Evolutionary conservation across 2,888 invertebrate species (phyloP).

Genomic region (Rugalucina vietnamica): DNA sequence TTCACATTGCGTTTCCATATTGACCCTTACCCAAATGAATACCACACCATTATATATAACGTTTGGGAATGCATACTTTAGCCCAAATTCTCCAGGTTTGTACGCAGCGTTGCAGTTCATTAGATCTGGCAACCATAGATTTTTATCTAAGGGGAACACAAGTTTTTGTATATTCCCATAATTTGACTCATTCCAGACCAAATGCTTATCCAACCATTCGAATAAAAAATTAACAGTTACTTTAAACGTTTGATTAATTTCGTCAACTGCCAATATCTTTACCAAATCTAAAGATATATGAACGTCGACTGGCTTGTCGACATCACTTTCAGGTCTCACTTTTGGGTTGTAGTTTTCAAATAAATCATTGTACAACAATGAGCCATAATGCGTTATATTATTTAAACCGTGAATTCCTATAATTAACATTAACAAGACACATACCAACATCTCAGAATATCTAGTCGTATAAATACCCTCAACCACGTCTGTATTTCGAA

Average conservation of each 20-base stretch:
- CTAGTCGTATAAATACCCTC: too few species aligned
- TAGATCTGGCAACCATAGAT: constrained; percentile 46
- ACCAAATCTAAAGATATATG: constrained; percentile 15
- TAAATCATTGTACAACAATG: neutral
- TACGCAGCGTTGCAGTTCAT: constrained; percentile 35
- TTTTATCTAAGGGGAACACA: constrained; percentile 26
- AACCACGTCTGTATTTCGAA: too few species aligned
- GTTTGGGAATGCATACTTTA: constrained; percentile 11
- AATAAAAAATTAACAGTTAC: constrained; percentile 28
- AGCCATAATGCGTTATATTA: neutral
- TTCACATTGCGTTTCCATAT: constrained; percentile 41
- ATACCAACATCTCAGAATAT: too few species aligned
- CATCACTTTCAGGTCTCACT: constrained; percentile 15
- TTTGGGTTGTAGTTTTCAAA: constrained; percentile 27
- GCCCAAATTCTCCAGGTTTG: constrained; percentile 34
- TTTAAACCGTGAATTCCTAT: too few species aligned
- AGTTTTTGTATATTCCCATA: constrained; percentile 21
- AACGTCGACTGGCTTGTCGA: neutral
- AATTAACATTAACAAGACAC: too few species aligned
- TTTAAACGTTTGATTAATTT: constrained; percentile 39
- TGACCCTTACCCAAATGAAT: constrained; percentile 27
- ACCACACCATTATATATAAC: constrained; percentile 21
- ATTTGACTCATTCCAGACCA: constrained; percentile 31
- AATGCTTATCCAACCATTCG: constrained; percentile 37
- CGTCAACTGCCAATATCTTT: constrained; percentile 40